phyloP scores from a whole-genome alignment of 1,140 invertebrate genomes.

The Saccostrea echinata region DNA sequence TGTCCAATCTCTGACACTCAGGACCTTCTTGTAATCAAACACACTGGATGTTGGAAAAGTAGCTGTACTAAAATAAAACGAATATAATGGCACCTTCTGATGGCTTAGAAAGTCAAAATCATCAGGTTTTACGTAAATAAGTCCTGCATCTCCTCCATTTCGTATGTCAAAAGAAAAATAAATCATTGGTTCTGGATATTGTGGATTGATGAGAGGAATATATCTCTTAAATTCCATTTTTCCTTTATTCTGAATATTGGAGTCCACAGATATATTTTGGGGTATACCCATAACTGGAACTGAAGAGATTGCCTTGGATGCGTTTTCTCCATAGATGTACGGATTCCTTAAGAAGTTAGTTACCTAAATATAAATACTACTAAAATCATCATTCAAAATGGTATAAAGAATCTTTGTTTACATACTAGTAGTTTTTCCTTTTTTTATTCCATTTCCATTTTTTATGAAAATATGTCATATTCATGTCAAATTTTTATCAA shows the following conservation, averaged over 20 bases:
- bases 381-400: neutral
- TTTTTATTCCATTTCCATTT: neutral
- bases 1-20: slow-evolving; percentile 17
- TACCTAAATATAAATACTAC: neutral
- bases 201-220: slow-evolving; percentile 15
- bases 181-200: slow-evolving; percentile 13
- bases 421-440: neutral
- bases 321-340: neutral
- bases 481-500: too few species aligned
- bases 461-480: too few species aligned
- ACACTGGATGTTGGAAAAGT: neutral
- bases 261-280: neutral
- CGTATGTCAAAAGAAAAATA: slow-evolving; percentile 1
- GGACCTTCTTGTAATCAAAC: neutral
- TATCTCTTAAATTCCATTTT: neutral
- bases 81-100: neutral
- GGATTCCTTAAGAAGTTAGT: neutral
- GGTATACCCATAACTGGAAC: neutral
- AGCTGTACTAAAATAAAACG: neutral
- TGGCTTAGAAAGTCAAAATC: neutral
- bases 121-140: slow-evolving; percentile 17
- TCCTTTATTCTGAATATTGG: neutral
- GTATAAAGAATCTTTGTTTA: neutral
- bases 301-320: neutral
- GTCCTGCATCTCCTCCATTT: neutral